These are phyloP conservation scores for Deilephila elpenor DNA, from an alignment of 2,888 invertebrate genomes.

Conservation along the genomic window DNA sequence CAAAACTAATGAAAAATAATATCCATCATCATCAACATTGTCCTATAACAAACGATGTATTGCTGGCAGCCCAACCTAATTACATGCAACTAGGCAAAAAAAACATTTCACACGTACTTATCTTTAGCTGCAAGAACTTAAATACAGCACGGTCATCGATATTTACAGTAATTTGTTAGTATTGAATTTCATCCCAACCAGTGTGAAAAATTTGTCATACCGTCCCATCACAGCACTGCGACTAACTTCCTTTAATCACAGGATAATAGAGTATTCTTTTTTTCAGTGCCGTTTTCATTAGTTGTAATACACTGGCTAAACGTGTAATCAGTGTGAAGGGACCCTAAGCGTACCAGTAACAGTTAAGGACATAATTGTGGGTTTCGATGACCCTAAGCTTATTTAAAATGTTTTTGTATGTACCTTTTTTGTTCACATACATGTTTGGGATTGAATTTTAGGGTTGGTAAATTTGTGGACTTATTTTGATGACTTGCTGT, in stretches of 20 bases:
- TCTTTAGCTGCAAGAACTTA: too few relatives aligned
- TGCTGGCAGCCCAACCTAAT: too few relatives aligned
- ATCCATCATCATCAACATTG: too few relatives aligned
- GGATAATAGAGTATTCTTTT: conserved; percentile 75
- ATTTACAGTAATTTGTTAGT: too few relatives aligned
- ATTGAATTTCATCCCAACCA: too few relatives aligned
- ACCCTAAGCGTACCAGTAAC: conserved; percentile 61
- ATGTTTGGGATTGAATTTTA: not conserved
- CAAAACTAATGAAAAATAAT: too few relatives aligned
- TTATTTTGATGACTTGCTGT: too few relatives aligned
- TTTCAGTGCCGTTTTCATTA: conserved; percentile 82
- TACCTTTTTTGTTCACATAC: conserved; percentile 9
- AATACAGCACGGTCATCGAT: too few relatives aligned
- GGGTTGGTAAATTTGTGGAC: not conserved
- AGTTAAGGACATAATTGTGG: conserved; percentile 73
- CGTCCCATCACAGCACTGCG: conserved; percentile 14
- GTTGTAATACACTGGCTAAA: conserved; percentile 63
- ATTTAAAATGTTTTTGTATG: conserved; percentile 23
- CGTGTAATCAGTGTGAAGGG: conserved; percentile 69
- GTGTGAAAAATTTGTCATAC: conserved; percentile 9
- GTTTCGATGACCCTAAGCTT: conserved; percentile 51
- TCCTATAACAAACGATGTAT: too few relatives aligned
- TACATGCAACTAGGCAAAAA: too few relatives aligned
- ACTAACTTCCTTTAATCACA: conserved; percentile 71
- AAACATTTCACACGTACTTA: too few relatives aligned